A percentile compares a stretch with the other conserved stretches of the same genome.
These are phyloP conservation scores for Lithodes maja DNA, from an alignment of 2,888 invertebrate species.

Conservation along the genomic window DNA sequence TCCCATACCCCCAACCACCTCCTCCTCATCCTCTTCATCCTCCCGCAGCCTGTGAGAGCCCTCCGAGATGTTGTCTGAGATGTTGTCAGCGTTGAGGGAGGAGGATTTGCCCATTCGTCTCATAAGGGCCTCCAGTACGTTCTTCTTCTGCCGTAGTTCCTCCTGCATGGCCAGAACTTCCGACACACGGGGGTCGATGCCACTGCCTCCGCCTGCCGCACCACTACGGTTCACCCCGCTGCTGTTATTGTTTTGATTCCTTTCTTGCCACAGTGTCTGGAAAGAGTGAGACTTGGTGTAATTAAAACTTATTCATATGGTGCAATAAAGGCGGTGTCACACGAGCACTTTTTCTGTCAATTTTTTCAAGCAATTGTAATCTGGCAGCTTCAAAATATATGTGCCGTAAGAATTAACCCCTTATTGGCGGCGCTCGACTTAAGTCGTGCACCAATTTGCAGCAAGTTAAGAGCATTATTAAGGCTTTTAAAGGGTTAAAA, in stretches of 20 bases:
- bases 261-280: conserved; percentile 57
- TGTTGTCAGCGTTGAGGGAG: conserved; percentile 62
- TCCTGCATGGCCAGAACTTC: conserved; percentile 63
- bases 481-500: no score
- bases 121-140: conserved; percentile 62
- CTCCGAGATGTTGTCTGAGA: conserved; percentile 66
- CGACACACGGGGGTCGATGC: conserved; percentile 47
- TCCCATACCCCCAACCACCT: conserved; percentile 29
- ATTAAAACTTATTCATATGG: no score
- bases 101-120: conserved; percentile 66
- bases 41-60: conserved; percentile 39
- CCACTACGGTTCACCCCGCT: background rate
- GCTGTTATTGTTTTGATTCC: conserved; percentile 2
- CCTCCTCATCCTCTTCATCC: background rate
- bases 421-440: no score
- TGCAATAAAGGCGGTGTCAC: no score
- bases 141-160: conserved; percentile 67
- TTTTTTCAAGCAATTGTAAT: no score
- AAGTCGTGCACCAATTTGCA: no score
- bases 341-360: no score
- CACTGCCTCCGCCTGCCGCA: background rate
- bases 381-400: no score
- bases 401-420: no score
- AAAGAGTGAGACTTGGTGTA: no score
- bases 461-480: no score